Percentiles rank a stretch among this genome's conserved stretches.
Evolutionary conservation across 1,140 invertebrate species (phyloP).

Genomic region (Oncopeltus fasciatus): DNA sequence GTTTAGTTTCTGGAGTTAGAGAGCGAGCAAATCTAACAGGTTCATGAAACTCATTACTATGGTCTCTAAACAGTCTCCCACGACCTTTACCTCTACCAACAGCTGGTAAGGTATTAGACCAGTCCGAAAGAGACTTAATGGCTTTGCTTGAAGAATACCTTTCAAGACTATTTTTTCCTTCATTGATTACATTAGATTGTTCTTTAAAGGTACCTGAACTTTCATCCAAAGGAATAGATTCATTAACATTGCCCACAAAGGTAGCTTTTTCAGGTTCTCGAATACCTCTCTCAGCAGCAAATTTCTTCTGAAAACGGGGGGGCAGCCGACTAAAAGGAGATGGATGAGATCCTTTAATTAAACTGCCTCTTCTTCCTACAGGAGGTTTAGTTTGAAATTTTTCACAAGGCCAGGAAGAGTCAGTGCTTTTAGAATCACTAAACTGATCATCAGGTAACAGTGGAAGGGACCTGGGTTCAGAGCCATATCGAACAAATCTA

Average conservation of each 20-base stretch:
- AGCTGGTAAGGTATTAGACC: not conserved
- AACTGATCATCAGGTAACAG: not conserved
- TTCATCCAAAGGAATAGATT: not conserved
- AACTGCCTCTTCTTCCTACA: not conserved
- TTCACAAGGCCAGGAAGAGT: not conserved
- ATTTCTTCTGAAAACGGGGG: slow-evolving; percentile 6
- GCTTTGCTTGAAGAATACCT: not conserved
- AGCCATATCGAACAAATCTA: slow-evolving; percentile 1
- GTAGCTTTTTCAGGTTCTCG: not conserved
- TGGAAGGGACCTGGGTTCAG: not conserved
- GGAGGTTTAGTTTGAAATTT: not conserved
- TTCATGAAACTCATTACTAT: not conserved
- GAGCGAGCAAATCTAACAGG: not conserved
- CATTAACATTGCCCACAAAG: not conserved
- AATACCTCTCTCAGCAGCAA: not conserved
- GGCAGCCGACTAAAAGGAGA: not conserved
- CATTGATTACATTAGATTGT: too few species aligned
- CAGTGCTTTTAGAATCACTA: not conserved
- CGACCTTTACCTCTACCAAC: not conserved
- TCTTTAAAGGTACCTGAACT: not conserved
- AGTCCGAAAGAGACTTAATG: not conserved
- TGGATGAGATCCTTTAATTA: not conserved
- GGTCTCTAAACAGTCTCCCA: not conserved
- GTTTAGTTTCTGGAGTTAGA: not conserved
- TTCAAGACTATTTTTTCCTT: too few species aligned